Evolutionary conservation across 92 coral and sea anemone genomes (phyloP).

Genomic region (Palythoa caribaeorum): DNA sequence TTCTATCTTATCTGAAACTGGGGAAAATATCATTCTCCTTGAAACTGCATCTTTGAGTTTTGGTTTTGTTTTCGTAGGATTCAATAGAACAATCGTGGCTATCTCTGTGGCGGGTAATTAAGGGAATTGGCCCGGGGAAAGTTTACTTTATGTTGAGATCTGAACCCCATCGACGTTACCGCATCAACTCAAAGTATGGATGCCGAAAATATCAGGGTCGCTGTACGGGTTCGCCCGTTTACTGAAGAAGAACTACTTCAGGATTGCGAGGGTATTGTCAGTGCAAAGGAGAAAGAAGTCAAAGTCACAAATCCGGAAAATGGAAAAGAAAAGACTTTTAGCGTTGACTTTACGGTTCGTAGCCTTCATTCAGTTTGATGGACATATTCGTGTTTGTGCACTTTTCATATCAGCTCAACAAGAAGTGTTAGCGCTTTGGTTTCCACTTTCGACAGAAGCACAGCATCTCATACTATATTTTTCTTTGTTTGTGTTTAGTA

Average conservation of each 20-base stretch:
- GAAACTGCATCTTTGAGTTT: conserved; percentile 13
- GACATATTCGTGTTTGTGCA: conserved; percentile 37
- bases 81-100: conserved; percentile 2
- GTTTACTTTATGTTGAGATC: neutral
- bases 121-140: conserved; percentile 24
- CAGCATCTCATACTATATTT: conserved; percentile 33
- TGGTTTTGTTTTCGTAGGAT: neutral
- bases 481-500: conserved; percentile 53
- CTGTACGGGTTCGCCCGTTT: conserved; percentile 85
- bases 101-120: conserved; percentile 10
- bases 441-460: neutral
- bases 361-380: neutral
- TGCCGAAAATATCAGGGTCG: conserved; percentile 75
- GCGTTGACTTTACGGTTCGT: conserved; percentile 91
- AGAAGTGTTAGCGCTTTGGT: conserved; percentile 40
- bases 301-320: conserved; percentile 83
- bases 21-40: conserved; percentile 30
- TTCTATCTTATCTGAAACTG: conserved; percentile 36
- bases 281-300: conserved; percentile 74
- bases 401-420: conserved; percentile 9
- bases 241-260: conserved; percentile 78
- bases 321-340: conserved; percentile 81
- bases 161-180: neutral
- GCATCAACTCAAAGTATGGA: conserved; percentile 11
- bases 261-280: conserved; percentile 74